Percentiles rank a stretch among this genome's conserved stretches.
These are phyloP conservation scores for Chrosomus eos DNA, from an alignment of 2,797 vertebrate species.

Conservation along the genomic window DNA sequence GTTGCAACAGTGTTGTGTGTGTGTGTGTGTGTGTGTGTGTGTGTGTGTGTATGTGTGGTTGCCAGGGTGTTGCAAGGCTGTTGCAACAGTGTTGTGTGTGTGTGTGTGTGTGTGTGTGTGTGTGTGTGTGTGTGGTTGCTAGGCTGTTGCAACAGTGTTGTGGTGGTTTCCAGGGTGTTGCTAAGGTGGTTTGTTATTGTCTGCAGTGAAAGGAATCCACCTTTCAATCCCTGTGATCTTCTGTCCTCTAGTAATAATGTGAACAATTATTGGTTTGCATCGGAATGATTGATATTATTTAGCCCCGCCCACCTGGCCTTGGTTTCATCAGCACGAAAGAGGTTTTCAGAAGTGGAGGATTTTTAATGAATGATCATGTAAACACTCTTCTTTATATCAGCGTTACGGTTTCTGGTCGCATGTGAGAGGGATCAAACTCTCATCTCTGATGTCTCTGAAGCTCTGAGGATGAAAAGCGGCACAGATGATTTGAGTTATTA, in stretches of 20 bases:
- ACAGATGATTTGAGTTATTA: conserved; percentile 49
- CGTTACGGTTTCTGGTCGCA: background rate
- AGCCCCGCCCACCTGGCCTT: background rate
- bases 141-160: too few species aligned
- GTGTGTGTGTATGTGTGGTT: too few species aligned
- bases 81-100: too few species aligned
- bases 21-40: background rate
- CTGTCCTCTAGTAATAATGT: background rate
- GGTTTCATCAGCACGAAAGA: background rate
- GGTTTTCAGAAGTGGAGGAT: background rate
- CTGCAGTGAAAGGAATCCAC: background rate
- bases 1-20: background rate
- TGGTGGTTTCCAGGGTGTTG: background rate
- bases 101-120: too few species aligned
- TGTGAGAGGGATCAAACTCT: conserved; percentile 5
- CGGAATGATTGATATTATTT: too few species aligned
- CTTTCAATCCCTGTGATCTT: background rate
- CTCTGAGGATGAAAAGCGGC: conserved; percentile 39
- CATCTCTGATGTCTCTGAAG: background rate
- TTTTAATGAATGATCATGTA: background rate
- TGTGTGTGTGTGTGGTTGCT: background rate
- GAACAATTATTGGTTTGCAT: background rate
- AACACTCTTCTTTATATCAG: background rate
- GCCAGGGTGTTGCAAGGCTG: too few species aligned
- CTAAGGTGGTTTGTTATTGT: background rate